Evolutionary conservation across 92 coral and sea anemone genomes (phyloP), one percentile per base, ranked within the genome.

Genomic region (Palythoa heliodiscus): DNA sequence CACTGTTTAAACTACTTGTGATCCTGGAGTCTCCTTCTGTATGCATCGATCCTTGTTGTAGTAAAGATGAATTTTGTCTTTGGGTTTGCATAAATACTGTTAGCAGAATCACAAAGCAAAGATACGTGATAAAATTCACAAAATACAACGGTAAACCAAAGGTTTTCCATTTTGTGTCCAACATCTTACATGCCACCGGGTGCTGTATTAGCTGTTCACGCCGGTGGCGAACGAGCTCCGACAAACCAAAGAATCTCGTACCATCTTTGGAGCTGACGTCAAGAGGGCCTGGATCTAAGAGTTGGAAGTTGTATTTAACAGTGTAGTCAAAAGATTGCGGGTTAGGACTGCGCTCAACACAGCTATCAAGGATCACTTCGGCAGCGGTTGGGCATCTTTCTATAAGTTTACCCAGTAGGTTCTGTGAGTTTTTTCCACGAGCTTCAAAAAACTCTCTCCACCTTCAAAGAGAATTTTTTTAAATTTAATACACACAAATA

Each of bases 221-320:
- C n/a, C 90, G 82, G 70, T 88, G 70, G 9, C 70, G 54, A 4
- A 89, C 90, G 83, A 93, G 90, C 17, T 76, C 92, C 60, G 82
- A 22, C 68, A 89, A 76, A 38, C 94, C 97, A 71, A 89, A 91
- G 82, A 90, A 93, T 17, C 94, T 92, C 58, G 78, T 75, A 7
- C 83, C 79, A 10, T 76, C 75, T 3, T 89, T 77, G 35, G 84
- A 78, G 82, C 86, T 71, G 66, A 66, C 40, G 52, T 89, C 90
- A 69, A 66, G 83, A 48, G 96, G 96, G 50, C 98, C 98, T 85
- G 98, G 94, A 84, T 95, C 98, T 20, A 95, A 91, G 52, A 93
- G 83, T 11, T 87, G 86, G 71, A 95, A 95, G 78, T 95, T 93
- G 61, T 93, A 89, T 19, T 83, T 89, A 63, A 95, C 80, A 20